Evolutionary conservation across 1,140 invertebrate genomes (phyloP).

Genomic region (Gyrodactylus bullatarudis): DNA sequence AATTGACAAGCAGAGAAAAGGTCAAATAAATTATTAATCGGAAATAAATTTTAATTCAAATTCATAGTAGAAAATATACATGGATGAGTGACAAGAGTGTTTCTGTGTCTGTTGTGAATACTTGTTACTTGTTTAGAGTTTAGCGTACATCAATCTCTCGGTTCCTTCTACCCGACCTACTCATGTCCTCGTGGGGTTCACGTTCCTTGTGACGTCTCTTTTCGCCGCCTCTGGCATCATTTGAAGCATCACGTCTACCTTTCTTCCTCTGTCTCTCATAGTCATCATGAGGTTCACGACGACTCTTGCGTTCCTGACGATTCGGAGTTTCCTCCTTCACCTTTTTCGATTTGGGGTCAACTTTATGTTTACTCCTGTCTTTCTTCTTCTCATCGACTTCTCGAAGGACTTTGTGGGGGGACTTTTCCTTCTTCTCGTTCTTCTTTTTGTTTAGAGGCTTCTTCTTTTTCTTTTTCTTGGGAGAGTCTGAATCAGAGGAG

Average conservation of each 20-base stretch:
- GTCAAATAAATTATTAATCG: too few species aligned
- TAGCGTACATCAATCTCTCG: neutral
- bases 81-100: too few species aligned
- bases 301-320: neutral
- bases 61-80: neutral
- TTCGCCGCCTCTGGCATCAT: neutral
- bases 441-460: neutral
- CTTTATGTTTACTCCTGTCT: neutral
- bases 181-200: neutral
- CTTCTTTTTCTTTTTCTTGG: neutral
- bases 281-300: neutral
- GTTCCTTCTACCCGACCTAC: neutral
- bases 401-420: neutral
- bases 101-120: too few species aligned
- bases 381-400: neutral
- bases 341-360: neutral
- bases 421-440: too few species aligned
- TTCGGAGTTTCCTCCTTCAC: neutral
- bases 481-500: too few species aligned
- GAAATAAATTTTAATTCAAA: too few species aligned
- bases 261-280: neutral
- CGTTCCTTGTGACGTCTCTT: neutral
- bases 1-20: too few species aligned
- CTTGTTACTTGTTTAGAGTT: neutral
- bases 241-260: neutral